Evolutionary conservation across 2,888 invertebrate genomes (phyloP), one percentile per base, ranked within the genome.

Genomic region (Tanaodytes sp.): DNA sequence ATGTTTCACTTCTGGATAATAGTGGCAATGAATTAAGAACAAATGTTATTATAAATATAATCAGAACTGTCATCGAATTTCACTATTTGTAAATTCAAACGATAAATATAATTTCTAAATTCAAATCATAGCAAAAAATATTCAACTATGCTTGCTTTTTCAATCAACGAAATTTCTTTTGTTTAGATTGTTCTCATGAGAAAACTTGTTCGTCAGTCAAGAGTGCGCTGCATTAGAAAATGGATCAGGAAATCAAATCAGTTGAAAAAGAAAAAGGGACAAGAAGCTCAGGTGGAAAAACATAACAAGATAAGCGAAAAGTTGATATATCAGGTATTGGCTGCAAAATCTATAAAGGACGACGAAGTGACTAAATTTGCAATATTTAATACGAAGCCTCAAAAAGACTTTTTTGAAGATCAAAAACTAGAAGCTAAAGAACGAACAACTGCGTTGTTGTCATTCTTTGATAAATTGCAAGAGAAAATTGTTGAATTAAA

Each of bases 321-420:
- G 57, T 45, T 82, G 2, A 46, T 76, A 1, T 75, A 65, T 2
- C 83, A 84, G 63, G 72, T 84, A 0, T 31, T 72, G 0, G 74
- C 78, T 0, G 23, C 80, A 1, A 84, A 84, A 48, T 75, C 58
- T n/a, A 61, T 82, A 1, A 79, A 81, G 46, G 79, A 82, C 1
- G 84, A 84, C 46, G 81, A 81, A 1, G 75, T 84, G 23, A 75
- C 81, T 0, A 80, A 74, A 72, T 82, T 78, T 66, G 79, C 76
- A 1, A 74, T 84, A 2, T 55, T 49, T 2, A 77, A 78, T 61
- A 66, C 45, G 0, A 72, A 73, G 42, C 58, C 51, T 1, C 39
- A 79, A n/a, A 48, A 73, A 11, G 70, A 78, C 14, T 68, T 80
- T 42, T 66, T 80, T 19, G 63, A 72, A 8, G 74, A 81, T 63